Evolutionary conservation across 2,888 invertebrate genomes (phyloP).

Genomic region (Drosophila quasianomalipes): DNA sequence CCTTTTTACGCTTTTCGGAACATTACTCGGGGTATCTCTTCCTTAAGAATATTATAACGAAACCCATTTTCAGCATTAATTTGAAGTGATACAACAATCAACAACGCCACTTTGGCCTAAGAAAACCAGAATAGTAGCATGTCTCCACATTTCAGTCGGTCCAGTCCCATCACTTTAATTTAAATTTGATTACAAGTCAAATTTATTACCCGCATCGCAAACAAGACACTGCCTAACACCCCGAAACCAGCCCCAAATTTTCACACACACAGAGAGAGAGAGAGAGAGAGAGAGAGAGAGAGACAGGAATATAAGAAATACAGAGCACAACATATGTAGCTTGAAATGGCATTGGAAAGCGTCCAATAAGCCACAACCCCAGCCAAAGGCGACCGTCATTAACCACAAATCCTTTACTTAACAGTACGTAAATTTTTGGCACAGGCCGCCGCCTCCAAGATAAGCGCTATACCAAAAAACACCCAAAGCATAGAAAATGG

Average conservation of each 20-base stretch:
- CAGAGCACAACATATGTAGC: constrained; percentile 56
- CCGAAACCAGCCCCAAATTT: constrained; percentile 26
- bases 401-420: constrained; percentile 81
- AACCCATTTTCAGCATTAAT: not conserved
- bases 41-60: not conserved
- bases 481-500: constrained; percentile 22
- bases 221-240: constrained; percentile 26
- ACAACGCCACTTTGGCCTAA: constrained; percentile 17
- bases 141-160: constrained; percentile 7
- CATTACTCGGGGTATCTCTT: not conserved
- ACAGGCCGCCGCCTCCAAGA: constrained; percentile 62
- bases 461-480: constrained; percentile 47
- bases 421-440: constrained; percentile 81
- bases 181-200: constrained; percentile 76
- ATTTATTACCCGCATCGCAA: constrained; percentile 74
- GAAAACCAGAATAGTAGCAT: constrained; percentile 13
- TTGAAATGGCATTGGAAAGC: constrained; percentile 59
- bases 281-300: not conserved
- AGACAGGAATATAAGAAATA: not conserved
- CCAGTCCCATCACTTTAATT: constrained; percentile 66
- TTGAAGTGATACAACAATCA: constrained; percentile 2
- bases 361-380: constrained; percentile 32
- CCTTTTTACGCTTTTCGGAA: not conserved
- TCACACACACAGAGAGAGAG: constrained; percentile 11
- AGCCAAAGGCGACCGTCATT: constrained; percentile 69